Evolutionary conservation across 2,113 vertebrate species (phyloP).

Genomic region (Seriola aureovittata): DNA sequence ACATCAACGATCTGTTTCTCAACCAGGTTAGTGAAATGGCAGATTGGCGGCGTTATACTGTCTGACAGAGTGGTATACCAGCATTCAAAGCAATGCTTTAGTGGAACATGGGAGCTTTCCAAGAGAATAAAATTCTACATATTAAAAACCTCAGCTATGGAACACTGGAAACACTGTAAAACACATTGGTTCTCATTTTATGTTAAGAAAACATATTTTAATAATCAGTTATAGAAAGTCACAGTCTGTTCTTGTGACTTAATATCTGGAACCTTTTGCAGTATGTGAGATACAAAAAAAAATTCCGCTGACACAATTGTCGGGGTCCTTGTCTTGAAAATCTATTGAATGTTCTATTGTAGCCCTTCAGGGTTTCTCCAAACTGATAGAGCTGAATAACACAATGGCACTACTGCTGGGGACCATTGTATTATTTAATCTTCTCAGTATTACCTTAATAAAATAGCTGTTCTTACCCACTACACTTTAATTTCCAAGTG

Average conservation of each 20-base stretch:
- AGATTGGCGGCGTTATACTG: background rate
- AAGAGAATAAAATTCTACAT: background rate
- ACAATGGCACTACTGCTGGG: background rate
- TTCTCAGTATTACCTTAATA: constrained; percentile 4
- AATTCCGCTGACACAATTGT: background rate
- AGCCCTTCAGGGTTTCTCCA: background rate
- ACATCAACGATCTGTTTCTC: constrained; percentile 98
- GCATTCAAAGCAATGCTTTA: background rate
- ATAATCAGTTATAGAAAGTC: constrained; percentile 2
- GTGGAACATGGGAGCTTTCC: background rate
- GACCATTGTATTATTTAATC: constrained; percentile 4
- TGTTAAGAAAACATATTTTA: constrained; percentile 1
- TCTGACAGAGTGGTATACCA: background rate
- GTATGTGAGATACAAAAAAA: background rate
- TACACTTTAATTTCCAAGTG: background rate
- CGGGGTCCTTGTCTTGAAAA: background rate
- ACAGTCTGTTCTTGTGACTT: constrained; percentile 2
- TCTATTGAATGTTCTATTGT: constrained; percentile 12
- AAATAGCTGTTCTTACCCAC: background rate
- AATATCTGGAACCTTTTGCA: background rate
- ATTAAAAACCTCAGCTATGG: background rate
- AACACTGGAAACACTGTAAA: background rate
- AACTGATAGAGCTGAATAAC: background rate
- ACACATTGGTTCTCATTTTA: background rate
- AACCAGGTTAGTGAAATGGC: constrained; percentile 86